phyloP scores from a whole-genome alignment of 2,888 invertebrate genomes.

The Lithosia quadra region DNA sequence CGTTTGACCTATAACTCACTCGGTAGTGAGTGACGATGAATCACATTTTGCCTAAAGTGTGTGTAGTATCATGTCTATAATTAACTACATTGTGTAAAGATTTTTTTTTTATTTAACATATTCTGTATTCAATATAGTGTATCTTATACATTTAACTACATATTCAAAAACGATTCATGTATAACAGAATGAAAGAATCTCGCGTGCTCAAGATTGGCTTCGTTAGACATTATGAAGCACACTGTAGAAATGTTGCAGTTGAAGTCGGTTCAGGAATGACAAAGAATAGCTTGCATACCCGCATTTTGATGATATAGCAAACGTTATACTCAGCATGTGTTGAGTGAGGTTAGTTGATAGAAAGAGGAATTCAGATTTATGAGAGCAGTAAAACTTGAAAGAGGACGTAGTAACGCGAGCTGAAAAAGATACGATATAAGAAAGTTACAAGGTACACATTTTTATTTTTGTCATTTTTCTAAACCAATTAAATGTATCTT shows the following conservation, averaged over 20 bases:
- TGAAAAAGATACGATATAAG: no score
- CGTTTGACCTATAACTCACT: no score
- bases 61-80: not conserved
- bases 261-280: not conserved
- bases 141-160: not conserved
- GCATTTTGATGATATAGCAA: conserved; percentile 7
- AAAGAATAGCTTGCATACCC: conserved; percentile 1
- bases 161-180: not conserved
- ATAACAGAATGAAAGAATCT: conserved; percentile 35
- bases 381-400: not conserved
- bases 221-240: conserved; percentile 32
- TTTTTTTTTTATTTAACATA: no score
- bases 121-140: not conserved
- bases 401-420: not conserved
- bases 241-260: not conserved
- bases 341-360: not conserved
- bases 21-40: no score
- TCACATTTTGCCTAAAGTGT: no score
- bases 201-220: conserved; percentile 42
- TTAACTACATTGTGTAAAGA: not conserved
- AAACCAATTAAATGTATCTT: no score
- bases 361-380: not conserved
- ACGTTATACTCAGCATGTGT: not conserved
- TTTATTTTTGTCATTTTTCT: no score
- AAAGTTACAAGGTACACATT: no score